Evolutionary conservation across 1,140 invertebrate genomes (phyloP).

Genomic region (Physella acuta): DNA sequence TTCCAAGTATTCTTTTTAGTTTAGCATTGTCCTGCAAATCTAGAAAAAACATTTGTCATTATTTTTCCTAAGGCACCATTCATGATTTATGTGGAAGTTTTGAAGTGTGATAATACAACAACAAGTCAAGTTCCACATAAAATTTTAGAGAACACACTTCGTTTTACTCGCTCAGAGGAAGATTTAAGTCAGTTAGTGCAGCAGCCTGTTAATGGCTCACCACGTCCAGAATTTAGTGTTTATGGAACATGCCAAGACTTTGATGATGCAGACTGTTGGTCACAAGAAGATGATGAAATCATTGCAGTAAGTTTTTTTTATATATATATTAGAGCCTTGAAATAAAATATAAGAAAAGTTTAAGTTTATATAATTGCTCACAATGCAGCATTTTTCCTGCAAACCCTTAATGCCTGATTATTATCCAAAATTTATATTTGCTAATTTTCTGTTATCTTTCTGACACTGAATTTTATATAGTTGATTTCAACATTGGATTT

Average conservation of each 20-base stretch:
- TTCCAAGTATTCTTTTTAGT: too few relatives aligned
- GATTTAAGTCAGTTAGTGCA: conserved; percentile 66
- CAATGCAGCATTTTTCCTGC: too few relatives aligned
- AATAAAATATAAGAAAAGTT: too few relatives aligned
- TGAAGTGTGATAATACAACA: conserved; percentile 82
- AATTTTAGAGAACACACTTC: conserved; percentile 68
- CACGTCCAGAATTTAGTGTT: conserved; percentile 45
- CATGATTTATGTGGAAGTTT: conserved; percentile 94
- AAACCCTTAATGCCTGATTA: too few relatives aligned
- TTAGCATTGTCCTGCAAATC: too few relatives aligned
- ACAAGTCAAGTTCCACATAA: conserved; percentile 78
- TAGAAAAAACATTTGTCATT: too few relatives aligned
- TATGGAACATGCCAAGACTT: conserved; percentile 46
- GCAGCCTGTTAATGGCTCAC: conserved; percentile 37
- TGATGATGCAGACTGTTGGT: conserved; percentile 80
- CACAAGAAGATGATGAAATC: conserved; percentile 93
- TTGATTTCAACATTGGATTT: too few relatives aligned
- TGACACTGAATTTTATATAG: too few relatives aligned
- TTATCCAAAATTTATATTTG: too few relatives aligned
- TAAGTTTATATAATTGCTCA: too few relatives aligned
- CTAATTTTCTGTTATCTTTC: too few relatives aligned
- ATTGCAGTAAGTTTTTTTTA: conserved; percentile 64
- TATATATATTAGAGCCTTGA: too few relatives aligned
- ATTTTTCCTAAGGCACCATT: conserved; percentile 98
- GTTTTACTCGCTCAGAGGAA: conserved; percentile 93